Evolutionary conservation across 2,888 invertebrate genomes (phyloP).

Genomic region (Deroplatys truncata): DNA sequence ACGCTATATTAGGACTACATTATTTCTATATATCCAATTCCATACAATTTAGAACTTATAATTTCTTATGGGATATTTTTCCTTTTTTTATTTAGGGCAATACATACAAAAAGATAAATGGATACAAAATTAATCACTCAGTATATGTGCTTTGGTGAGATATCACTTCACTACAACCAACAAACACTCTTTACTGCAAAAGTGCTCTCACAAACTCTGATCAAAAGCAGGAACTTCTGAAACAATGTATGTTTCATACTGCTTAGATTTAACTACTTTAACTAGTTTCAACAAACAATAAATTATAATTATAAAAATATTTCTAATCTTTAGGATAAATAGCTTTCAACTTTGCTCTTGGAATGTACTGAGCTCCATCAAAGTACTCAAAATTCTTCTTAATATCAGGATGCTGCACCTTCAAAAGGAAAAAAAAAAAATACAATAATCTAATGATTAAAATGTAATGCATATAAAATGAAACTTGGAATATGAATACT

Average conservation of each 20-base stretch:
- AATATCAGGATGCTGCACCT: slow-evolving; percentile 44
- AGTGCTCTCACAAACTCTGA: not conserved
- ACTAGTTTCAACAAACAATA: not conserved
- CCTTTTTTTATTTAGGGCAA: too few relatives aligned
- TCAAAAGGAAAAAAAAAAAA: slow-evolving; percentile 21
- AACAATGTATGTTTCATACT: not conserved
- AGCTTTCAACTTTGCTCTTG: slow-evolving; percentile 43
- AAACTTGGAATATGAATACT: too few relatives aligned
- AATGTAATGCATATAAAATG: not conserved
- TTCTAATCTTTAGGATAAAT: slow-evolving; percentile 46
- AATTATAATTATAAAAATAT: not conserved
- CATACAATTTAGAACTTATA: not conserved
- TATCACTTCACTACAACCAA: not conserved
- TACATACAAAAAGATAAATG: not conserved
- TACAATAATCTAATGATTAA: not conserved
- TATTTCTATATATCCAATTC: not conserved
- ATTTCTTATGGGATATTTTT: too few relatives aligned
- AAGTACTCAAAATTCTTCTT: slow-evolving; percentile 45
- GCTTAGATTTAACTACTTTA: not conserved
- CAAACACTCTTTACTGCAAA: not conserved
- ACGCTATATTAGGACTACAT: not conserved
- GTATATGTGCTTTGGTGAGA: not conserved
- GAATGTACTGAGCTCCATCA: slow-evolving; percentile 48
- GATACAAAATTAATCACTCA: not conserved
- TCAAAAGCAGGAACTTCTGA: not conserved